These are phyloP conservation scores for Microctonus hyperodae DNA, from an alignment of 2,888 invertebrate genomes.

Conservation along the genomic window DNA sequence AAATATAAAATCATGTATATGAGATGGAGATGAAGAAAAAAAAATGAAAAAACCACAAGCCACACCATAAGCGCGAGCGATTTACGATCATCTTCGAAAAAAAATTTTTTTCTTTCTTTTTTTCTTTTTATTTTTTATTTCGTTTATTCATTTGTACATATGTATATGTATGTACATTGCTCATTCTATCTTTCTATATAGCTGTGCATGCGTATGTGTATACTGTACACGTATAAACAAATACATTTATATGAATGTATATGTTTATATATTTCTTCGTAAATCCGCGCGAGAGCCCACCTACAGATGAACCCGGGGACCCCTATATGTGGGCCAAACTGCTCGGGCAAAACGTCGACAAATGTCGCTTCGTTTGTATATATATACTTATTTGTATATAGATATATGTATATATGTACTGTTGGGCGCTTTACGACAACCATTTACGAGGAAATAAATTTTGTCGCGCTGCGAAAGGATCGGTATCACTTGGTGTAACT, in stretches of 20 bases:
- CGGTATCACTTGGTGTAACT: constrained; percentile 27
- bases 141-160: constrained; percentile 26
- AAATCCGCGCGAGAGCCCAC: constrained; percentile 26
- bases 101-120: not conserved
- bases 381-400: constrained; percentile 15
- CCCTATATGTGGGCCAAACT: constrained; percentile 55
- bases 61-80: constrained; percentile 51
- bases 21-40: constrained; percentile 42
- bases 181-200: constrained; percentile 8
- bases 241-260: no score
- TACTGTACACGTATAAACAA: no score
- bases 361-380: constrained; percentile 1
- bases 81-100: constrained; percentile 49
- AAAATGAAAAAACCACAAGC: constrained; percentile 52
- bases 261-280: constrained; percentile 12
- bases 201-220: constrained; percentile 17
- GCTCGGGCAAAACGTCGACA: constrained; percentile 38
- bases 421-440: constrained; percentile 42
- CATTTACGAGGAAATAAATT: constrained; percentile 58
- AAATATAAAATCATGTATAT: constrained; percentile 14
- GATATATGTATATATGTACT: constrained; percentile 6
- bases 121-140: constrained; percentile 31
- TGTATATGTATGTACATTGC: constrained; percentile 18
- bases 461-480: constrained; percentile 35
- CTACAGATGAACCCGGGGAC: constrained; percentile 34